Conservation (phyloP, 2,888 invertebrate genomes). For the Amiota minor region DNA sequence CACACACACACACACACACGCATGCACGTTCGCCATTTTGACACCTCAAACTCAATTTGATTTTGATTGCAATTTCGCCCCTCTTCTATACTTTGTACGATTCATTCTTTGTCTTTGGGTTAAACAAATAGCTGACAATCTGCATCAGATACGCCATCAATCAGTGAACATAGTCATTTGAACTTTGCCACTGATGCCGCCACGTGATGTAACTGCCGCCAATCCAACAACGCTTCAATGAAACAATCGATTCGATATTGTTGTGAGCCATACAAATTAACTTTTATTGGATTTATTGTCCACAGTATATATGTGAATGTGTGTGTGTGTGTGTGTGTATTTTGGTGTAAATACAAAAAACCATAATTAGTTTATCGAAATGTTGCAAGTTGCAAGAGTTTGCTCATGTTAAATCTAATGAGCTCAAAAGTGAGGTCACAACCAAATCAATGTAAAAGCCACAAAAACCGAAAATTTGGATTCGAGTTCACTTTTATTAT, state of each 20-base stretch:
- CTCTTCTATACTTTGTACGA: no score
- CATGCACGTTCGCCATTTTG: neutral
- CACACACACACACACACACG: neutral
- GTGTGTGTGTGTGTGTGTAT: slow-evolving; percentile 10
- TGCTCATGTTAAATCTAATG: neutral
- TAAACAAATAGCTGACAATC: neutral
- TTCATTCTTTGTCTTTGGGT: no score
- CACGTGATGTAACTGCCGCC: neutral
- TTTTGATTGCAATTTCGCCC: neutral
- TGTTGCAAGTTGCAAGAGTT: neutral
- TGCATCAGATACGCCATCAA: neutral
- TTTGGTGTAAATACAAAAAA: neutral
- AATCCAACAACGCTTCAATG: no score
- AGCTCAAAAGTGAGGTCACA: neutral
- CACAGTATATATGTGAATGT: neutral
- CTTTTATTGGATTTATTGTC: no score
- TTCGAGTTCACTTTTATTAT: no score
- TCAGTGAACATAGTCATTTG: neutral
- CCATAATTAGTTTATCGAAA: slow-evolving; percentile 15
- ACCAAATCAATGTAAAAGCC: neutral
- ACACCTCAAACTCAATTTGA: neutral
- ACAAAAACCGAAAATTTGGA: no score
- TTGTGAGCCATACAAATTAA: no score
- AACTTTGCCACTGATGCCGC: neutral
- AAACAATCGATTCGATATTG: no score